phyloP scores from a whole-genome alignment of 2,888 invertebrate genomes.

The Mythimna pallens region DNA sequence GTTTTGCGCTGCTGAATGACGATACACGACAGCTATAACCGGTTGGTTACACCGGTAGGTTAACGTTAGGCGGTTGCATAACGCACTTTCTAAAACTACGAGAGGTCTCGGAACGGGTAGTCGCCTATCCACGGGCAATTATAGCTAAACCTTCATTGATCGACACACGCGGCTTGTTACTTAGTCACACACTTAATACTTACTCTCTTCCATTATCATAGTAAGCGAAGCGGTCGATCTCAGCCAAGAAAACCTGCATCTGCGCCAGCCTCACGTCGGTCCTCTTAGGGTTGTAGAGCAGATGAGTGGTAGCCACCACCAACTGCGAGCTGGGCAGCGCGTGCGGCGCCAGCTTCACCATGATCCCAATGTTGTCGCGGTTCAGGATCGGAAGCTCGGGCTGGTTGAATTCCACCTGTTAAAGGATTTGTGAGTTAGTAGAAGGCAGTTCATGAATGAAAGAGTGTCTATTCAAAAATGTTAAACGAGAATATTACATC shows the following conservation, averaged over 20 bases:
- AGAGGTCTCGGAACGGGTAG: no score
- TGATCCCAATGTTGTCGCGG: slow-evolving; percentile 96
- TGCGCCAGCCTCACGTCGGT: slow-evolving; percentile 98
- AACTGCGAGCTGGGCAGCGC: slow-evolving; percentile 88
- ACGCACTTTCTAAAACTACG: no score
- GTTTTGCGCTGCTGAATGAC: no score
- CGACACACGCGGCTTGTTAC: no score
- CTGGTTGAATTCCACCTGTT: slow-evolving; percentile 92
- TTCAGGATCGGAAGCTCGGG: slow-evolving; percentile 92
- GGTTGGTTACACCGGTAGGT: no score
- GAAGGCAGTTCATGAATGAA: background rate
- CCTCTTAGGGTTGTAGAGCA: slow-evolving; percentile 97
- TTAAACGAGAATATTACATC: background rate
- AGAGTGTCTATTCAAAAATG: background rate
- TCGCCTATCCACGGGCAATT: no score
- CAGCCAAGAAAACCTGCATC: slow-evolving; percentile 95
- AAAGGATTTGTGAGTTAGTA: slow-evolving; percentile 51
- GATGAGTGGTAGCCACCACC: slow-evolving; percentile 97
- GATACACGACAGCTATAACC: no score
- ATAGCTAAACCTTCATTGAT: no score
- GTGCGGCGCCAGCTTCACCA: slow-evolving; percentile 93
- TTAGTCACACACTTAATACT: slow-evolving; percentile 51
- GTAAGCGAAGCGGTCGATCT: slow-evolving; percentile 95
- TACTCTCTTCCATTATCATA: slow-evolving; percentile 75
- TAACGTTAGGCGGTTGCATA: no score